A percentile compares a stretch with the other conserved stretches of the same genome.
phyloP scores from a whole-genome alignment of 2,888 invertebrate species.

The Cephus nigrinus region DNA sequence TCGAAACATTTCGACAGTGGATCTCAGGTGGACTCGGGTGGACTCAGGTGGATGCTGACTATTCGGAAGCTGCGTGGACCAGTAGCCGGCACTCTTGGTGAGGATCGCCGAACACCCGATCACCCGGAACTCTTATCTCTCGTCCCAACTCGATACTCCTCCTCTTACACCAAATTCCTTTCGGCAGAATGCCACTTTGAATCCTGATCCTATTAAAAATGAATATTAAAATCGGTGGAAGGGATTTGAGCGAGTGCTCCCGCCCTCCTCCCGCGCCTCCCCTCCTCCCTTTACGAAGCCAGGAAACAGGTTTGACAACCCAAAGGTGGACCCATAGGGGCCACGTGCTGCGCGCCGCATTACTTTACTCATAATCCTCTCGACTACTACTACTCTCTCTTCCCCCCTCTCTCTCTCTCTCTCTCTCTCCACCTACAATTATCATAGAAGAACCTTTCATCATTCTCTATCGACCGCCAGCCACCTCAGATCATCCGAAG shows the following conservation, averaged over 20 bases:
- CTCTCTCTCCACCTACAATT: neutral
- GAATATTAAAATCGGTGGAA: slow-evolving; percentile 43
- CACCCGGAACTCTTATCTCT: slow-evolving; percentile 14
- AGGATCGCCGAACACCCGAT: slow-evolving; percentile 21
- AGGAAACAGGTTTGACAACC: slow-evolving; percentile 64
- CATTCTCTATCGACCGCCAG: neutral
- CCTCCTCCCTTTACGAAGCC: slow-evolving; percentile 31
- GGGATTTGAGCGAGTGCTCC: slow-evolving; percentile 35
- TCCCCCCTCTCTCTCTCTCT: slow-evolving; percentile 16
- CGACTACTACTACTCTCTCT: slow-evolving; percentile 42
- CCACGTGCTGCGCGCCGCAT: slow-evolving; percentile 62
- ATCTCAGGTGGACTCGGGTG: slow-evolving; percentile 26
- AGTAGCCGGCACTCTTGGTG: slow-evolving; percentile 8
- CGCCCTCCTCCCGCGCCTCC: slow-evolving; percentile 27
- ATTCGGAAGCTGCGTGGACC: neutral
- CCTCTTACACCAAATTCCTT: slow-evolving; percentile 25
- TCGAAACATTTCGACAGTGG: slow-evolving; percentile 42
- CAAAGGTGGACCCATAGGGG: slow-evolving; percentile 56
- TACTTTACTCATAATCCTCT: slow-evolving; percentile 66
- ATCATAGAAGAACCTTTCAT: neutral
- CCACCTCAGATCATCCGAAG: neutral
- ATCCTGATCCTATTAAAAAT: slow-evolving; percentile 30
- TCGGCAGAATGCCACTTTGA: slow-evolving; percentile 25
- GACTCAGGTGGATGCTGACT: slow-evolving; percentile 12
- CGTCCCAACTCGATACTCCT: slow-evolving; percentile 9